Evolutionary conservation across 1,140 invertebrate species (phyloP).

Genomic region (Drosophila kikkawai): DNA sequence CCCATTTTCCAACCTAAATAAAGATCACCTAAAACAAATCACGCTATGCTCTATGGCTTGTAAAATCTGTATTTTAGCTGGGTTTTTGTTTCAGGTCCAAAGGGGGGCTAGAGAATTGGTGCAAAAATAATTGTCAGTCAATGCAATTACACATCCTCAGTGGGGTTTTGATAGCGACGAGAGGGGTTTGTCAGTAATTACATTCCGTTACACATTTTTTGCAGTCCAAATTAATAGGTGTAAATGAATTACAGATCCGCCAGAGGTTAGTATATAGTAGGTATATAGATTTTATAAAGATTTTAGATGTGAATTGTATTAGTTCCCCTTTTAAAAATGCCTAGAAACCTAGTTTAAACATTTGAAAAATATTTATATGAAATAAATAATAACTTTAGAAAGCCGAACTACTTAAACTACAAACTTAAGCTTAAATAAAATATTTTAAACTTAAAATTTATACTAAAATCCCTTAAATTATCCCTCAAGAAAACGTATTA

Average conservation of each 20-base stretch:
- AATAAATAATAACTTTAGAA: too few relatives aligned
- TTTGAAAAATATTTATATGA: background rate
- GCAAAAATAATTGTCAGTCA: constrained; percentile 44
- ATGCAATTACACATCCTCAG: constrained; percentile 47
- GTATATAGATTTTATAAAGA: constrained; percentile 6
- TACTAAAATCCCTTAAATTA: too few relatives aligned
- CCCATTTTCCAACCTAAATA: background rate
- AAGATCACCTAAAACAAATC: background rate
- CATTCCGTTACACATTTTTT: constrained; percentile 56
- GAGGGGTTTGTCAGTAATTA: constrained; percentile 25
- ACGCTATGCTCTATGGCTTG: constrained; percentile 31
- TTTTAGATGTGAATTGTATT: background rate
- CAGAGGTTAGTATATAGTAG: background rate
- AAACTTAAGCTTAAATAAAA: background rate
- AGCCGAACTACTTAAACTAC: too few relatives aligned
- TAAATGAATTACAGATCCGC: constrained; percentile 36
- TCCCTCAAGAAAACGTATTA: background rate
- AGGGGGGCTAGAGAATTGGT: constrained; percentile 41
- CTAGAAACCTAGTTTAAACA: background rate
- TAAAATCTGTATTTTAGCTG: background rate
- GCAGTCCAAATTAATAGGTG: constrained; percentile 25
- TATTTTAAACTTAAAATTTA: background rate
- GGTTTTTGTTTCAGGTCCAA: constrained; percentile 28
- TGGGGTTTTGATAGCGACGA: constrained; percentile 9
- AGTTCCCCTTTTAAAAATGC: background rate